Evolutionary conservation across 2,113 vertebrate species (phyloP).

Genomic region (Hirundichthys speculiger): DNA sequence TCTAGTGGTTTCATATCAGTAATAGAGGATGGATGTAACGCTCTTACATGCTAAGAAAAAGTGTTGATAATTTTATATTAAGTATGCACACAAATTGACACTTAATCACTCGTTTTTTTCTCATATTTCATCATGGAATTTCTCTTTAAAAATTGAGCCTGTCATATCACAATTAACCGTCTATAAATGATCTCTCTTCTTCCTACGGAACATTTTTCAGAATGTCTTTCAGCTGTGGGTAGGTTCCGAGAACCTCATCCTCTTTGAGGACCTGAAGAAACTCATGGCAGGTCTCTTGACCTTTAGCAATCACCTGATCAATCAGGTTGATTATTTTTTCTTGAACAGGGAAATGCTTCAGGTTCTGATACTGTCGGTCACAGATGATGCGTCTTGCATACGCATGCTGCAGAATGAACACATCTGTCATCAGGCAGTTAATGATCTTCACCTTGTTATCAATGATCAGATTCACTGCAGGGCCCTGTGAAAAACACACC

Average conservation of each 20-base stretch:
- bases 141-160: too few relatives aligned
- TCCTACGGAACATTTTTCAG: too few relatives aligned
- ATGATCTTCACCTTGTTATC: constrained; percentile 9
- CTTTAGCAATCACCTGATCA: background rate
- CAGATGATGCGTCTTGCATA: background rate
- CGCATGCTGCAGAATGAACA: constrained; percentile 14
- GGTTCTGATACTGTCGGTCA: background rate
- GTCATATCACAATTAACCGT: too few relatives aligned
- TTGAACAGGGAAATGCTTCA: background rate
- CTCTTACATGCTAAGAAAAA: too few relatives aligned
- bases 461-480: background rate
- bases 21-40: too few relatives aligned
- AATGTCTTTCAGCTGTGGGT: constrained; percentile 5
- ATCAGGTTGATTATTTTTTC: background rate
- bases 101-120: too few relatives aligned
- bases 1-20: constrained; percentile 44
- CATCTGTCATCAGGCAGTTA: constrained; percentile 5
- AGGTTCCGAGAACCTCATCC: accelerated
- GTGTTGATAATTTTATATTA: too few relatives aligned
- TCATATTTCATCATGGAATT: too few relatives aligned
- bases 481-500: background rate
- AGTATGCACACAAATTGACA: too few relatives aligned
- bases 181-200: too few relatives aligned
- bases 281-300: background rate
- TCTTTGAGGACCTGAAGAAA: constrained; percentile 31